A percentile compares a stretch with the other conserved stretches of the same genome.
These are phyloP conservation scores for Drosophila nigrodunni DNA, from an alignment of 1,140 invertebrate species.

Conservation along the genomic window DNA sequence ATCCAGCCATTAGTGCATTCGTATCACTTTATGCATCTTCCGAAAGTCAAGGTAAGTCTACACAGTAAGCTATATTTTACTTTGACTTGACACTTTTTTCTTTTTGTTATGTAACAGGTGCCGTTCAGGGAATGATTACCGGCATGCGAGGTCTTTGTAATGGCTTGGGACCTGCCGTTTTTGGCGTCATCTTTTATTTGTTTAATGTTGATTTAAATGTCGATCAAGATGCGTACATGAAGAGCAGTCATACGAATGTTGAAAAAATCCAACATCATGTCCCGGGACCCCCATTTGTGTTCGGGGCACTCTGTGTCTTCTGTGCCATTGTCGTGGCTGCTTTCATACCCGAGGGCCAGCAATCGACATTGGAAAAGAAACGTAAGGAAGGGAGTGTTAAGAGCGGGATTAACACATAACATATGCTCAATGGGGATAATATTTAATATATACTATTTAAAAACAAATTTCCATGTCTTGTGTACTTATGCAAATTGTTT, in stretches of 20 bases:
- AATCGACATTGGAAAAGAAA: constrained; percentile 85
- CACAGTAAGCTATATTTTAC: neutral
- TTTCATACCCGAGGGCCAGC: constrained; percentile 93
- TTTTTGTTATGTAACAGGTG: constrained; percentile 85
- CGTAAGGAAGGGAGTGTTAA: constrained; percentile 61
- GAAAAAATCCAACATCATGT: constrained; percentile 88
- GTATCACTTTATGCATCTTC: constrained; percentile 98
- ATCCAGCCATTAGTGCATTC: constrained; percentile 99
- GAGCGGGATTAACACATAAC: constrained; percentile 12
- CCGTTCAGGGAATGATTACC: constrained; percentile 99
- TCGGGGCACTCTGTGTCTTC: constrained; percentile 98
- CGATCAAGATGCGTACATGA: constrained; percentile 84
- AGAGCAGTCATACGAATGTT: constrained; percentile 54
- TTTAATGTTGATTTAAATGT: constrained; percentile 99
- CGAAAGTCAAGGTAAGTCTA: constrained; percentile 94
- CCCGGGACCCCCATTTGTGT: constrained; percentile 99
- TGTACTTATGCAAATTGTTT: constrained; percentile 31
- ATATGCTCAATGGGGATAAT: constrained; percentile 11
- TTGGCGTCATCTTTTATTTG: constrained; percentile 99
- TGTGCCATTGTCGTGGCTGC: constrained; percentile 96
- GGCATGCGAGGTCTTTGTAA: constrained; percentile 97
- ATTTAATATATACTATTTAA: constrained; percentile 21
- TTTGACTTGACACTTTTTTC: neutral
- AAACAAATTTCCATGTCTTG: constrained; percentile 21
- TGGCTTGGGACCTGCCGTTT: constrained; percentile 97